phyloP scores from a whole-genome alignment of 2,888 invertebrate species.

The Perithous albicinctus region DNA sequence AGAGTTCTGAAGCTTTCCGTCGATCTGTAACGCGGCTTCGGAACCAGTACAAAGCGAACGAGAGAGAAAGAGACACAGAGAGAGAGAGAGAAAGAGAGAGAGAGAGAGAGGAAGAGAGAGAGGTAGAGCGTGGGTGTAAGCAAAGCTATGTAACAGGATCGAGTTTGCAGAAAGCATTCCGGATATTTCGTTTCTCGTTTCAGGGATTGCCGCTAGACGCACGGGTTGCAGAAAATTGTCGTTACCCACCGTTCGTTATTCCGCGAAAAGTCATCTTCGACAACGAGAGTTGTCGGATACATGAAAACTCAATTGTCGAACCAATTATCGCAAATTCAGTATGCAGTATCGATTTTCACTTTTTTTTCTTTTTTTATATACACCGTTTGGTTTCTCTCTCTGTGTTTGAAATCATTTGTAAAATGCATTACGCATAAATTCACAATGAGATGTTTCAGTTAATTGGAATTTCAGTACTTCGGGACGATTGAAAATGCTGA shows the following conservation, averaged over 20 bases:
- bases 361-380: not conserved
- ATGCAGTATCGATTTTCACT: not conserved
- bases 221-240: conserved; percentile 42
- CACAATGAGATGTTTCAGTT: too few species aligned
- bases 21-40: conserved; percentile 49
- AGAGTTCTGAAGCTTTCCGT: conserved; percentile 42
- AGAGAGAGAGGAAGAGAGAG: too few species aligned
- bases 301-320: conserved; percentile 6
- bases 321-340: conserved; percentile 37
- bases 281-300: not conserved
- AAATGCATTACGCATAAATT: too few species aligned
- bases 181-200: conserved; percentile 55
- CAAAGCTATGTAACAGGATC: conserved; percentile 13
- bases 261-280: conserved; percentile 1
- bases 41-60: conserved; percentile 18
- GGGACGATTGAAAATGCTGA: too few species aligned
- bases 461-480: too few species aligned
- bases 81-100: too few species aligned
- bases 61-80: too few species aligned
- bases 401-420: too few species aligned
- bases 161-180: conserved; percentile 32
- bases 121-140: not conserved
- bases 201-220: conserved; percentile 5
- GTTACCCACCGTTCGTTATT: conserved; percentile 17
- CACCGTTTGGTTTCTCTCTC: too few species aligned